Evolutionary conservation across 2,888 invertebrate genomes (phyloP), one percentile per base, ranked within the genome.

Genomic region (Aleiodes alternator): DNA sequence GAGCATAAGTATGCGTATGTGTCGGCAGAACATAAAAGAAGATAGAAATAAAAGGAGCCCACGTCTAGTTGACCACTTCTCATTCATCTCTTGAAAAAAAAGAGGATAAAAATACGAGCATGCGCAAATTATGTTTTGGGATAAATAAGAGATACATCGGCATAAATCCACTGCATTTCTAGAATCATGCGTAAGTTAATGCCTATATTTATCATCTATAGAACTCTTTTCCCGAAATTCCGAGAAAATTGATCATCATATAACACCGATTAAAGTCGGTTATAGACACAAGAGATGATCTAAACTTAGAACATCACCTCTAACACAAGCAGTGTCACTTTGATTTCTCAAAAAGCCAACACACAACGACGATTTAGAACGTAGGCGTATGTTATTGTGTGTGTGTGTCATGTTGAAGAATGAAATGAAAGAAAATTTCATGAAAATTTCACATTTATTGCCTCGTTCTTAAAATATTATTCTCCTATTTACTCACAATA

Each of bases 241-340:
- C 31, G 57, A 31, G 57, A 57, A 34, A 59, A 59, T 12, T 34
- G 23, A n/a, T 38, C 59, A 31, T 59, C 38, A 59, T 57, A 59
- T 38, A 34, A 7, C 34, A 59, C n/a, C 9, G 43, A 64, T 23
- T 64, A 64, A 69, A 73, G 56, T 69, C 59, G 69, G 69, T 70
- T 64, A 70, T 55, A 61, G 61, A 70, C 51, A 74, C 14, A 57
- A 56, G 6, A 5, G 57, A 31, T 16, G 51, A 31, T 61, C 70
- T 69, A 74, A 75, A 70, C 61, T 57, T 73, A 73, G 73, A 74
- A 5, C 57, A 57, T 57, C 57, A 57, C 57, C 57, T 57, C 57
- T 8, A 38, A 34, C 23, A 23, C 23, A 23, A 1, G 23, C 57
- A 57, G 57, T 57, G 57, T 57, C 57, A 57, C 57, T 31, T 57